These are phyloP conservation scores for Gorsachius magnificus DNA, from an alignment of 2,797 vertebrate genomes.

Conservation along the genomic window DNA sequence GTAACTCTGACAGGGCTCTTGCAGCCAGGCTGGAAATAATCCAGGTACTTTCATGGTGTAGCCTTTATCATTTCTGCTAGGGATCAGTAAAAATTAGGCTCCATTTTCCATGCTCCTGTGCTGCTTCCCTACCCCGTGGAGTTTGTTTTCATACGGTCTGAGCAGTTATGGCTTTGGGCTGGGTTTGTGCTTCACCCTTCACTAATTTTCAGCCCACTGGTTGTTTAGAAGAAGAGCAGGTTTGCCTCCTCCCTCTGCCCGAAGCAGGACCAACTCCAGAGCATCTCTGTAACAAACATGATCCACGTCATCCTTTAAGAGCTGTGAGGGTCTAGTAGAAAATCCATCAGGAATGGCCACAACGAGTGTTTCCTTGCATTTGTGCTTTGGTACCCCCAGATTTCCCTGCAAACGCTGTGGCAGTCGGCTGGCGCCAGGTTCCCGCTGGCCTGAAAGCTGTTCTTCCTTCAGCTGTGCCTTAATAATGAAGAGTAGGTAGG, in stretches of 20 bases:
- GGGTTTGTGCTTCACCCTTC: background rate
- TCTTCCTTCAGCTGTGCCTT: background rate
- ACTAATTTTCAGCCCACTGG: background rate
- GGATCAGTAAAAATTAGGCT: background rate
- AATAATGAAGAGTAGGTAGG: background rate
- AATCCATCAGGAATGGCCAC: background rate
- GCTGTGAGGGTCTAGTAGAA: background rate
- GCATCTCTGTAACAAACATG: accelerated
- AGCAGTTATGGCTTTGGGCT: background rate
- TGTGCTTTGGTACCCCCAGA: background rate
- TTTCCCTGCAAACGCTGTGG: background rate
- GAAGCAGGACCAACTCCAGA: background rate
- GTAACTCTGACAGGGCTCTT: background rate
- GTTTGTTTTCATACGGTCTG: background rate
- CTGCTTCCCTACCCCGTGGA: background rate
- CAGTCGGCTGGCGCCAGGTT: background rate
- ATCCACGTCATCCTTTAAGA: background rate
- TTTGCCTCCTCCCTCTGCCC: background rate
- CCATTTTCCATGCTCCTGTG: background rate
- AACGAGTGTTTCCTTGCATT: accelerated
- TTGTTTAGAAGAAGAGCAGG: background rate
- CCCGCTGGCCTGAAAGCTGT: background rate
- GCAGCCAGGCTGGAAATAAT: background rate
- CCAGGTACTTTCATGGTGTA: background rate
- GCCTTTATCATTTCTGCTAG: background rate